Evolutionary conservation across 2,113 vertebrate species (phyloP), one percentile per base, ranked within the genome.

Genomic region (Halcyon malimbica): DNA sequence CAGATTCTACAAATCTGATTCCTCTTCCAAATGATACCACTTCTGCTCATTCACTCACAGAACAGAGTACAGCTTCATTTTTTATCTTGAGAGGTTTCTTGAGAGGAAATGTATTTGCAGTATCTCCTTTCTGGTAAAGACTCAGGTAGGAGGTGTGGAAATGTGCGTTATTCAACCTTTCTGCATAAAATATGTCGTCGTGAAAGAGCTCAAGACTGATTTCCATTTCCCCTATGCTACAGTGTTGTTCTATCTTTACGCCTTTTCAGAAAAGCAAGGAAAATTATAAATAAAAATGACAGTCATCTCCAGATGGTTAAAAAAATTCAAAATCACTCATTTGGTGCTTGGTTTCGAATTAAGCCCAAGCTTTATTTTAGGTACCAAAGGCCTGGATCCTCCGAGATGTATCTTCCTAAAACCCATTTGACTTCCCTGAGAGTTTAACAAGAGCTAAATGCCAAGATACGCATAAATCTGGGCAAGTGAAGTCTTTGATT

Each of bases 181-280:
- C 80, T 81, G 21, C 83, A 73, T 89, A 63, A 94, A 95, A 86
- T 90, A 77, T 62, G 57, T 41, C 24, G 31, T 33, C 87, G 59
- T 39, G 62, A 64, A 94, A 86, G 85, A 83, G 79, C 82, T 90
- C 59, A 62, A 90, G 63, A 63, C 71, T 83, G 63, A 86, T 94
- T 93, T 95, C 90, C 83, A 89, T 92, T 81, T 77, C 88, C 31
- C n/a, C 68, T 50, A 0, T 88, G 63, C 75, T 77, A 76, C 54
- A 77, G 63, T 65, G 59, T 25, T 91, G 31, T 84, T 95, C 93
- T 93, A 83, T 95, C 79, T 93, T 94, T 93, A 41, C 46, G 68
- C 6, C 37, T 54, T n/a, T 85, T n/a, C 63, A 88, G 79, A 90
- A 94, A 92, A 95, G 60, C 59, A 93, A 59, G 50, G 60, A 46